These are phyloP conservation scores for Stegodyphus mimosarum DNA, from an alignment of 1,140 invertebrate genomes.

Conservation along the genomic window DNA sequence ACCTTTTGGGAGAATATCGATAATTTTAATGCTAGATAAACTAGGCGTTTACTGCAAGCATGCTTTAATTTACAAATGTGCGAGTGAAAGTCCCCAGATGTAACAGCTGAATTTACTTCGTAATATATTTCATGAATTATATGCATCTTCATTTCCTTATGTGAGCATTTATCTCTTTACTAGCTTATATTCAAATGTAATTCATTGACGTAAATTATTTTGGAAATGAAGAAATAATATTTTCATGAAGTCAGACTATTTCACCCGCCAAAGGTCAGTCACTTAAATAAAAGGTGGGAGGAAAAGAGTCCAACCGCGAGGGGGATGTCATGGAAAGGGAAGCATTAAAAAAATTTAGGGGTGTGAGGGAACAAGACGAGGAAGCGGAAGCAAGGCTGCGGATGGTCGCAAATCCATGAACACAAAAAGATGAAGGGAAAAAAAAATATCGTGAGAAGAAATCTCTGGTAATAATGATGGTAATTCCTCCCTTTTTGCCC, in stretches of 20 bases:
- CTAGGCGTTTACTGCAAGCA: too few species aligned
- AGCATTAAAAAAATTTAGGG: constrained; percentile 13
- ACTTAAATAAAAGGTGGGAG: neutral
- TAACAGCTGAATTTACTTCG: too few species aligned
- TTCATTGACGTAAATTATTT: too few species aligned
- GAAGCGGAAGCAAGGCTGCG: constrained; percentile 43
- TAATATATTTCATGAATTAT: too few species aligned
- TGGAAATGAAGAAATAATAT: too few species aligned
- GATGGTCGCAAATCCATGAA: constrained; percentile 50
- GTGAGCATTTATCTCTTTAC: too few species aligned
- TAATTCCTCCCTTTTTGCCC: constrained; percentile 39
- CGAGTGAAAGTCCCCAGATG: too few species aligned
- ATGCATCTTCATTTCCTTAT: too few species aligned
- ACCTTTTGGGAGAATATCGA: too few species aligned
- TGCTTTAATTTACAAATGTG: too few species aligned
- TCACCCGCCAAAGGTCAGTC: neutral
- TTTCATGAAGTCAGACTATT: neutral
- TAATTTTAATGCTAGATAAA: too few species aligned
- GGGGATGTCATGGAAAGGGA: neutral
- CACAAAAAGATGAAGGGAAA: constrained; percentile 19
- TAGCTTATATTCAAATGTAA: too few species aligned
- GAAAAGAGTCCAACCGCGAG: neutral
- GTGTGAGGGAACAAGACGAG: neutral
- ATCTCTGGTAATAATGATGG: constrained; percentile 14
- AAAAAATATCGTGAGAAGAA: constrained; percentile 39